Conservation (phyloP, 2,797 vertebrate genomes). For the Cyclopterus lumpus region DNA sequence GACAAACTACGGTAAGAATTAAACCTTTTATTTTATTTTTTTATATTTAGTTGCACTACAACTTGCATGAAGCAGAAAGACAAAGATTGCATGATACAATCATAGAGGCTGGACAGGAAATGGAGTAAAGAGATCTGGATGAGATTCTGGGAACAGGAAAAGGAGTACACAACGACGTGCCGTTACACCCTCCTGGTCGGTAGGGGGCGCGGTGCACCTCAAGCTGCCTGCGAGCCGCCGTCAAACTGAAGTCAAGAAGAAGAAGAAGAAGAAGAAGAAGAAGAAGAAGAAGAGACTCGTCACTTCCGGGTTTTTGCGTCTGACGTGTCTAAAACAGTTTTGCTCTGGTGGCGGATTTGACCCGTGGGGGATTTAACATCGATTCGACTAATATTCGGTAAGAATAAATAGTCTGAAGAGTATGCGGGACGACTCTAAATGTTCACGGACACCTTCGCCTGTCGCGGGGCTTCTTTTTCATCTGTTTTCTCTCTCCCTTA, state of each 20-base stretch:
- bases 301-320: slow-evolving; percentile 75
- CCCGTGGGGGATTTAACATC: slow-evolving; percentile 57
- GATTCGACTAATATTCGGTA: slow-evolving; percentile 61
- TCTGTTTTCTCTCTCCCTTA: neutral
- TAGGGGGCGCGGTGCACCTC: neutral
- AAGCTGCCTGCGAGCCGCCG: neutral
- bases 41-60: no score
- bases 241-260: slow-evolving; percentile 14
- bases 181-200: neutral
- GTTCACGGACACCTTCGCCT: accelerated
- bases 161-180: neutral
- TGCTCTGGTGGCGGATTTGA: slow-evolving; percentile 49
- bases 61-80: no score
- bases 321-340: slow-evolving; percentile 87
- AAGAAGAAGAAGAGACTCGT: slow-evolving; percentile 36
- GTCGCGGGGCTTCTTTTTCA: neutral
- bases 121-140: no score
- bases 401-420: slow-evolving; percentile 8
- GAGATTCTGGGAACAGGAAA: no score
- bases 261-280: neutral
- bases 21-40: no score
- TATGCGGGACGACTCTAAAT: accelerated
- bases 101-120: no score
- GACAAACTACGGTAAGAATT: neutral
- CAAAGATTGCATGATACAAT: no score